phyloP scores from a whole-genome alignment of 2,797 vertebrate genomes.

The Chelmon rostratus region DNA sequence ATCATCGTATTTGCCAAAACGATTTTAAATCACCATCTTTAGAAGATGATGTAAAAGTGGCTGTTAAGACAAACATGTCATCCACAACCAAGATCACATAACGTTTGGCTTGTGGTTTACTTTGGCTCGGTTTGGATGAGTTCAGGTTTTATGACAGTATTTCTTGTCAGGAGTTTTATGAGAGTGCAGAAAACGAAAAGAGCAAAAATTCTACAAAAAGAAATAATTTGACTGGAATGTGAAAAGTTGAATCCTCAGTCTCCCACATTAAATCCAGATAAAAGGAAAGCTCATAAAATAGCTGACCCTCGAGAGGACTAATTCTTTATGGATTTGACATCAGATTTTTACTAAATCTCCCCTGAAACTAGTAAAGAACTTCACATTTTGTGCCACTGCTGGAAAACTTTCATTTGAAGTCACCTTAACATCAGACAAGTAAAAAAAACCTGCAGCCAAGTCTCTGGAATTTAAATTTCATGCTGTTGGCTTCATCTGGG shows the following conservation, averaged over 20 bases:
- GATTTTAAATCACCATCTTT: not conserved
- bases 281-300: conserved; percentile 6
- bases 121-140: not conserved
- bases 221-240: not conserved
- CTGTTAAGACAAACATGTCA: not conserved
- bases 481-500: conserved; percentile 10
- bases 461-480: conserved; percentile 24
- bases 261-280: conserved; percentile 3
- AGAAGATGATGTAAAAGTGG: not conserved
- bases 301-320: not conserved
- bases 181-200: not conserved
- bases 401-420: conserved; percentile 36
- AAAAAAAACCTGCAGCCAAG: conserved; percentile 24
- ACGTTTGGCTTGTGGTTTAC: not conserved
- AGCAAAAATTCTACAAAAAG: not conserved
- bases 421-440: not conserved
- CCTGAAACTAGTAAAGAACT: conserved; percentile 6
- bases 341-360: conserved; percentile 19
- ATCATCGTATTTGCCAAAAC: not conserved
- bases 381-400: not conserved
- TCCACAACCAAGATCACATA: not conserved
- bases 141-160: not conserved
- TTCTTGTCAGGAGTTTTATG: not conserved
- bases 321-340: conserved; percentile 28
- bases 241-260: conserved; percentile 3